A percentile compares a stretch with the other conserved stretches of the same genome.
These are phyloP conservation scores for Actinernus sp. DNA, from an alignment of 92 coral and sea anemone species.

Conservation along the genomic window DNA sequence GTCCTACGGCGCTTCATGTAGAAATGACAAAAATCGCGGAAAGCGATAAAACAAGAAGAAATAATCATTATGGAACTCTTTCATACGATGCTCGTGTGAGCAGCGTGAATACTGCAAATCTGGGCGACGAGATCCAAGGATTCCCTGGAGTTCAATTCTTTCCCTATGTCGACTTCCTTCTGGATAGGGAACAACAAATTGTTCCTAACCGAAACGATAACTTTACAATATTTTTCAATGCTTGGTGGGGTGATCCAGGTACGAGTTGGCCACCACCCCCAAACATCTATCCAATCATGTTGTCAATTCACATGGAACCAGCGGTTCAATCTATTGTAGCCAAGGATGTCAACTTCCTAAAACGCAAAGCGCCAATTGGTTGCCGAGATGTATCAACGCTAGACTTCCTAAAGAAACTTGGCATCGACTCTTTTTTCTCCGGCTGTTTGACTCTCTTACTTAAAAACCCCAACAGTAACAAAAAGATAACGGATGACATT, in stretches of 20 bases:
- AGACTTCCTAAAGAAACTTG: neutral
- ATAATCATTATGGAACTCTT: conserved; percentile 7
- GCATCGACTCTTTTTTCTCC: no score
- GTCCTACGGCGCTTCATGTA: neutral
- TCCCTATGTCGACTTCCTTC: conserved; percentile 6
- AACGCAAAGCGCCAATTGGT: conserved; percentile 10
- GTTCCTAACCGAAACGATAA: neutral
- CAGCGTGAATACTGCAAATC: neutral
- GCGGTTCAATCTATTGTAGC: neutral
- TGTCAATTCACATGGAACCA: conserved; percentile 7
- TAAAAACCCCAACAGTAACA: neutral
- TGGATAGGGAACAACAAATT: conserved; percentile 5
- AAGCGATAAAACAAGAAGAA: neutral
- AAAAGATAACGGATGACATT: neutral
- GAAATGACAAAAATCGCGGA: neutral
- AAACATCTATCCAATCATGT: neutral
- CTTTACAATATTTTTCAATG: neutral
- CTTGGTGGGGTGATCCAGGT: conserved; percentile 16
- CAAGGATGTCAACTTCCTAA: conserved; percentile 9
- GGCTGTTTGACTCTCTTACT: neutral
- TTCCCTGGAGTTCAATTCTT: conserved; percentile 30
- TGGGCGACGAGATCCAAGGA: conserved; percentile 35
- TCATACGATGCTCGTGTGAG: conserved; percentile 18
- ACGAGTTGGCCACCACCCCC: conserved; percentile 6
- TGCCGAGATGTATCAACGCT: conserved; percentile 4